Conservation (phyloP, 2,888 invertebrate genomes). For the Morpho achilles region DNA sequence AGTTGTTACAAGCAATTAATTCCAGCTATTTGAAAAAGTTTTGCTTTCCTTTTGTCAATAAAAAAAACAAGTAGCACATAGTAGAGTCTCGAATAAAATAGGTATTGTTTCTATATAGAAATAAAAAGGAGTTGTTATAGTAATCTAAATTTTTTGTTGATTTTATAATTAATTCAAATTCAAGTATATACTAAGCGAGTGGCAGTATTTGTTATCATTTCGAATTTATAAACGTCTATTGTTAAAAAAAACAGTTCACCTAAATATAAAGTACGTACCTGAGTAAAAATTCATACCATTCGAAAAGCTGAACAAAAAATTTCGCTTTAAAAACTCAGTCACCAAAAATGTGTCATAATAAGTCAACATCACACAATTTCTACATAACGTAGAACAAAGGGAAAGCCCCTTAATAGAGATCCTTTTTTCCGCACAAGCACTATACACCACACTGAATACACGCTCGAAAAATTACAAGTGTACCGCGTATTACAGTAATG, state of each 20-base stretch:
- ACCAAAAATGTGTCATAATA: conserved; percentile 22
- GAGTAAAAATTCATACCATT: conserved; percentile 17
- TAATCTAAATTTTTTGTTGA: too few species aligned
- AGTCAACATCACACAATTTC: conserved; percentile 20
- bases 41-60: too few species aligned
- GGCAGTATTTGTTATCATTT: too few species aligned
- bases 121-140: too few species aligned
- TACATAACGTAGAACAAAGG: conserved; percentile 18
- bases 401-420: conserved; percentile 8
- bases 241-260: conserved; percentile 1
- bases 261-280: conserved; percentile 22
- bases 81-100: too few species aligned
- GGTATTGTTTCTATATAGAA: too few species aligned
- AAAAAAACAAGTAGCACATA: too few species aligned
- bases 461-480: conserved; percentile 23
- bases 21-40: too few species aligned
- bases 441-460: conserved; percentile 28
- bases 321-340: conserved; percentile 21
- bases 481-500: conserved; percentile 24
- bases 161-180: too few species aligned
- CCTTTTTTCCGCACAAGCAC: conserved; percentile 14
- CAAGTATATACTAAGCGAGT: too few species aligned
- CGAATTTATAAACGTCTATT: too few species aligned
- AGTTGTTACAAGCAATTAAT: too few species aligned
- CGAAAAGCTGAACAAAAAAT: conserved; percentile 18